phyloP scores from a whole-genome alignment of 2,797 vertebrate species.

The Lithobates sylvaticus region DNA sequence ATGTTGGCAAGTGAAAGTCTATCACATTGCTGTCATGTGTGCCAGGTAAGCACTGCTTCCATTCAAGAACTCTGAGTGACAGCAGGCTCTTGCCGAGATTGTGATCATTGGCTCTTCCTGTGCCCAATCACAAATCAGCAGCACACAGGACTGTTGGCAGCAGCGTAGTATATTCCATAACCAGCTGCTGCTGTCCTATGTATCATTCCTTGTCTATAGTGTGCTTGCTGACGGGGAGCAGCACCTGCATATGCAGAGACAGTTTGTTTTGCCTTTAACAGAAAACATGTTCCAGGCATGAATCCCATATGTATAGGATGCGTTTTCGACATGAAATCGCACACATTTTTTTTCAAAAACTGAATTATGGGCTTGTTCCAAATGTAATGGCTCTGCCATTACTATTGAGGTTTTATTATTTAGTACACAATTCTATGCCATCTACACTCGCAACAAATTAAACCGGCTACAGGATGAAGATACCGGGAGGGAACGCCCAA shows the following conservation, averaged over 20 bases:
- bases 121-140: too few species aligned
- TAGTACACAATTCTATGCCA: not conserved
- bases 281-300: too few species aligned
- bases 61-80: not conserved
- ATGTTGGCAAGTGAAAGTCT: not conserved
- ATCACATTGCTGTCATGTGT: not conserved
- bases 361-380: too few species aligned
- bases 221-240: not conserved
- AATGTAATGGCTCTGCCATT: too few species aligned
- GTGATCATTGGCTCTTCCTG: too few species aligned
- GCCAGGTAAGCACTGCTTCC: too few species aligned
- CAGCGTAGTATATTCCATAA: too few species aligned
- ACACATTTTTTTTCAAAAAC: not conserved
- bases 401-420: too few species aligned
- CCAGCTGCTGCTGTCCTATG: not conserved
- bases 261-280: not conserved
- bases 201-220: not conserved
- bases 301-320: not conserved
- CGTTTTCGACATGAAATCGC: not conserved
- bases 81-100: not conserved
- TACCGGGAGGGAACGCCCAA: not conserved
- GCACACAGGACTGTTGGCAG: not conserved
- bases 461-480: not conserved
- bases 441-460: not conserved
- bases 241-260: not conserved